A percentile compares a stretch with the other conserved stretches of the same genome.
Conservation (phyloP, 1,140 invertebrate genomes). For the Tetranychus cinnabarinus region DNA sequence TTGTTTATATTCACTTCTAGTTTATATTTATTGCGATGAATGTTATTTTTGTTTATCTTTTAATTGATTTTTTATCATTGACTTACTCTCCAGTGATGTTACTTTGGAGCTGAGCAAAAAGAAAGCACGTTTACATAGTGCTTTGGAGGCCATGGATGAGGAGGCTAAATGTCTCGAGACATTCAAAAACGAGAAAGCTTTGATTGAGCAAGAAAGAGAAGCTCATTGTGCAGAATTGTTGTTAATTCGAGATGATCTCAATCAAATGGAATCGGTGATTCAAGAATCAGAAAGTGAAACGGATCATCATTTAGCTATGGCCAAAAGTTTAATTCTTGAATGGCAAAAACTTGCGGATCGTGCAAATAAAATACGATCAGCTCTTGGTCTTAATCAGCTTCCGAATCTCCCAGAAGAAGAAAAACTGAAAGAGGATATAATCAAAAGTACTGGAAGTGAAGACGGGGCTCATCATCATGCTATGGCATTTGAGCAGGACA, state of each 20-base stretch:
- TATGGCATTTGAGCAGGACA: no score
- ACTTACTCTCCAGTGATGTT: conserved; percentile 37
- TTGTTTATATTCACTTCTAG: neutral
- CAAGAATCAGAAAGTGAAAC: conserved; percentile 86
- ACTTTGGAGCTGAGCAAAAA: conserved; percentile 72
- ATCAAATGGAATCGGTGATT: conserved; percentile 92
- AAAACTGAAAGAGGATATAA: conserved; percentile 47
- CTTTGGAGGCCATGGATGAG: conserved; percentile 69
- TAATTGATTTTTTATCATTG: neutral
- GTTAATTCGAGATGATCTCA: conserved; percentile 92
- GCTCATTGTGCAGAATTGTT: conserved; percentile 88
- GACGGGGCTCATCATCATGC: no score
- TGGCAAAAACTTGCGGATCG: conserved; percentile 74
- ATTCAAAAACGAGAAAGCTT: conserved; percentile 83
- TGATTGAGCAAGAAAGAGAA: conserved; percentile 91
- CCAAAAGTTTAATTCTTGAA: conserved; percentile 73
- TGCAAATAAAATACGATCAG: conserved; percentile 60
- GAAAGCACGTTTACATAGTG: conserved; percentile 58
- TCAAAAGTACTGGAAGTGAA: neutral
- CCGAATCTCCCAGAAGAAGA: conserved; percentile 70
- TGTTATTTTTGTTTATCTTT: neutral
- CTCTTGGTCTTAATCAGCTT: conserved; percentile 60
- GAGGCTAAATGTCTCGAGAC: conserved; percentile 79
- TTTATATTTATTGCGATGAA: neutral
- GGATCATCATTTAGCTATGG: conserved; percentile 52